Percentiles rank a stretch among this genome's conserved stretches.
Evolutionary conservation across 2,113 vertebrate species (phyloP).

Genomic region (Columba janthina): DNA sequence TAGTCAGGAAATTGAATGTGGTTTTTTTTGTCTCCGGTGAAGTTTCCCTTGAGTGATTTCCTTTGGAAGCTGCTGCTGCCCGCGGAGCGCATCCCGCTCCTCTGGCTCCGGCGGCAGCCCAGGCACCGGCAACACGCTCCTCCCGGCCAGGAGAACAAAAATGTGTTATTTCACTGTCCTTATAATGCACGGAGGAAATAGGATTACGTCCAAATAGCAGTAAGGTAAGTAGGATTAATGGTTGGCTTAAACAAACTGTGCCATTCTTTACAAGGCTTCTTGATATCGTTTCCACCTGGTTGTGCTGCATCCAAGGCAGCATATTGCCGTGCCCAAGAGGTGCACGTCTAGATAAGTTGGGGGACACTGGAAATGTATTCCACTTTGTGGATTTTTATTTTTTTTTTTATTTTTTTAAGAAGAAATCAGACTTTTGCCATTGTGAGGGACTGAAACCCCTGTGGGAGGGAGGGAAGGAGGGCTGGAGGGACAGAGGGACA

Average conservation of each 20-base stretch:
- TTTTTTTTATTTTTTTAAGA: not conserved
- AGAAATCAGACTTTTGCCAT: not conserved
- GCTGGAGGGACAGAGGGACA: not conserved
- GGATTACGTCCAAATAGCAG: slow-evolving; percentile 72
- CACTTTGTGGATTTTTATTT: not conserved
- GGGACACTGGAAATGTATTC: not conserved
- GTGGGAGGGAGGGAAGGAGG: not conserved
- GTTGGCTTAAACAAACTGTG: slow-evolving; percentile 39
- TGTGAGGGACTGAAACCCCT: not conserved
- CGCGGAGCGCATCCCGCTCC: not conserved
- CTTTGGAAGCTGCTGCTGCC: slow-evolving; percentile 74
- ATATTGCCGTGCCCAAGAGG: slow-evolving; percentile 43
- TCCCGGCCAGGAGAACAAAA: slow-evolving; percentile 47
- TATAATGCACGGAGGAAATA: slow-evolving; percentile 62
- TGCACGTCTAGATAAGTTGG: not conserved
- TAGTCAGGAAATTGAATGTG: slow-evolving; percentile 75
- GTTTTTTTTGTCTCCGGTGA: slow-evolving; percentile 64
- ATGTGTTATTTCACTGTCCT: slow-evolving; percentile 45
- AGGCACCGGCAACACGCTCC: not conserved
- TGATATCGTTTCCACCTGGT: slow-evolving; percentile 7
- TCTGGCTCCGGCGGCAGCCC: not conserved
- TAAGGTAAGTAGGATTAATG: slow-evolving; percentile 78
- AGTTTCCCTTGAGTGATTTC: slow-evolving; percentile 83
- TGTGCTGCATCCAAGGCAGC: slow-evolving; percentile 23
- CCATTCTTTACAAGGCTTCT: slow-evolving; percentile 47